Percentiles rank a stretch among this genome's conserved stretches.
These are phyloP conservation scores for Clupea harengus DNA, from an alignment of 2,113 vertebrate genomes.

Conservation along the genomic window DNA sequence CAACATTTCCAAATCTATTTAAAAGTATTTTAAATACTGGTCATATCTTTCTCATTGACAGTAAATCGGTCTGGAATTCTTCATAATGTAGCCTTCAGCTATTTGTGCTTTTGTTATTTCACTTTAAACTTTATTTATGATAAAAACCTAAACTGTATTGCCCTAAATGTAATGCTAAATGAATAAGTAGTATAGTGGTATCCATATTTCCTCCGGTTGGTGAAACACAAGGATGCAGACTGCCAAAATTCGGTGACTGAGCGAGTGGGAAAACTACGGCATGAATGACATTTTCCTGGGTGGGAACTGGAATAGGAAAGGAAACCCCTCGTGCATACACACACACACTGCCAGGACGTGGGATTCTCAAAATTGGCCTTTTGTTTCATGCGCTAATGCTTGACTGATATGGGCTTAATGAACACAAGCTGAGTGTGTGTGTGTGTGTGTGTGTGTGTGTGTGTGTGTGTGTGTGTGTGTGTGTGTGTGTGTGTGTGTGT, in stretches of 20 bases:
- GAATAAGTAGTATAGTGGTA: neutral
- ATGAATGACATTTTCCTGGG: slow-evolving; percentile 35
- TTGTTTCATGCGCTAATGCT: slow-evolving; percentile 72
- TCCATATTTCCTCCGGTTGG: neutral
- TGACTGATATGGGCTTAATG: slow-evolving; percentile 75
- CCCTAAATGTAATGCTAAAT: neutral
- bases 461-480: slow-evolving; percentile 31
- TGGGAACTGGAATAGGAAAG: slow-evolving; percentile 65
- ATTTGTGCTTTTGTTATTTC: too few species aligned
- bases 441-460: slow-evolving; percentile 40
- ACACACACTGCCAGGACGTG: slow-evolving; percentile 33
- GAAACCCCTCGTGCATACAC: slow-evolving; percentile 56
- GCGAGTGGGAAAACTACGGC: neutral
- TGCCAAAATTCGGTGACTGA: slow-evolving; percentile 8
- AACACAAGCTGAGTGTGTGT: slow-evolving; percentile 53
- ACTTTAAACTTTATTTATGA: neutral
- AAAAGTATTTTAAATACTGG: neutral
- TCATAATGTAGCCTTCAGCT: neutral
- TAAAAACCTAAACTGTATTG: neutral
- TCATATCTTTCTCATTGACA: neutral
- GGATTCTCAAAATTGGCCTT: slow-evolving; percentile 58
- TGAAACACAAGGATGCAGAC: neutral
- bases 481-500: slow-evolving; percentile 34
- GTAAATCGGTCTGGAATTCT: neutral
- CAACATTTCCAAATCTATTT: neutral